phyloP scores from a whole-genome alignment of 2,797 vertebrate genomes.

The Heterohyrax brucei region DNA sequence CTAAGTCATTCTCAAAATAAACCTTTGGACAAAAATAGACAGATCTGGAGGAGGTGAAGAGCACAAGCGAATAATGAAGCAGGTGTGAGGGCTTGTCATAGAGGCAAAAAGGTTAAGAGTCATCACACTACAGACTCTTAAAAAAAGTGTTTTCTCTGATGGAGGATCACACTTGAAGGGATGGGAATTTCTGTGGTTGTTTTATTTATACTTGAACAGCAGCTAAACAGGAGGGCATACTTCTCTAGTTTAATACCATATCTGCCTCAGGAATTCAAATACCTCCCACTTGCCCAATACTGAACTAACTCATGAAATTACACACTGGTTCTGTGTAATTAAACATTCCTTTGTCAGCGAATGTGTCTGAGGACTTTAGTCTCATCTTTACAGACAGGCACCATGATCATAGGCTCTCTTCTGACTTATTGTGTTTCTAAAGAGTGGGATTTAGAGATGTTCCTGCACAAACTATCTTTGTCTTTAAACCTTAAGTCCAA shows the following conservation, averaged over 20 bases:
- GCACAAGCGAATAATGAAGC: neutral
- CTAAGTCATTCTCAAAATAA: conserved; percentile 64
- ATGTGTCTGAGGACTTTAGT: neutral
- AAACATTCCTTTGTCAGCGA: neutral
- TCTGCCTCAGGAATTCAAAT: neutral
- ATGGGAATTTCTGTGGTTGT: neutral
- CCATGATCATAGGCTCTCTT: neutral
- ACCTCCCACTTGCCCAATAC: neutral
- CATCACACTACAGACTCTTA: neutral
- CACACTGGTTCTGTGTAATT: neutral
- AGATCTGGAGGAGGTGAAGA: neutral
- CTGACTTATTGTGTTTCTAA: neutral
- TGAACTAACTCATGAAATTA: neutral
- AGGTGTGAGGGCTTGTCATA: neutral
- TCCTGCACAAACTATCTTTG: neutral
- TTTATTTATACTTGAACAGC: neutral
- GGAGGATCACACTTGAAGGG: neutral
- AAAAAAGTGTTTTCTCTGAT: neutral
- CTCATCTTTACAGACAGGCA: neutral
- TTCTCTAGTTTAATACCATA: neutral
- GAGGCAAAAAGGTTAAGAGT: neutral
- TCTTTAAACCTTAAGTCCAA: neutral
- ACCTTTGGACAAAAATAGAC: neutral
- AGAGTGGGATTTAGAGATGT: too few species aligned
- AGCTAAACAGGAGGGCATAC: too few species aligned